Evolutionary conservation across 2,888 invertebrate genomes (phyloP).

Genomic region (Sipha maydis): DNA sequence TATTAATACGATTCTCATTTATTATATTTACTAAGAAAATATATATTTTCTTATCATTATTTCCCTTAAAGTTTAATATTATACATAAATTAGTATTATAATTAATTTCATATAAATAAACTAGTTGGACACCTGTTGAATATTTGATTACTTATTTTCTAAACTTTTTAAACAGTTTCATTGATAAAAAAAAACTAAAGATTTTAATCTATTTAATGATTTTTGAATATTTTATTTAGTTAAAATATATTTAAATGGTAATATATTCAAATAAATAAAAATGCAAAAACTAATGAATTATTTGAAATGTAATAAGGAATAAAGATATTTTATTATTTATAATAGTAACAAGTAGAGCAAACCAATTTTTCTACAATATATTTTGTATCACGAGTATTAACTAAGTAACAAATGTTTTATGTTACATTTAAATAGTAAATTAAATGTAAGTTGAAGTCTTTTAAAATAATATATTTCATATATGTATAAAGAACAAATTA

Average conservation of each 20-base stretch:
- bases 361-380: not conserved
- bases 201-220: too few species aligned
- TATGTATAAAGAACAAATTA: too few species aligned
- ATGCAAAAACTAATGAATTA: not conserved
- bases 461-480: not conserved
- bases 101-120: not conserved
- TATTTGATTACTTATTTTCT: too few species aligned
- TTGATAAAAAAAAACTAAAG: too few species aligned
- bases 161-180: too few species aligned
- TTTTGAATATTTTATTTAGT: too few species aligned
- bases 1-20: not conserved
- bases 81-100: not conserved
- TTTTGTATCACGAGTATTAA: not conserved
- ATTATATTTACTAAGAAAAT: not conserved
- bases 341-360: not conserved
- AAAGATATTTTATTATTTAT: slow-evolving; percentile 5
- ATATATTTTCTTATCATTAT: not conserved
- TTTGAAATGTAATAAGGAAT: not conserved
- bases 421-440: not conserved
- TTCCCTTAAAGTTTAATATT: not conserved
- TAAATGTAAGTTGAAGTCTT: not conserved
- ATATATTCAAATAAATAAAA: slow-evolving; percentile 20
- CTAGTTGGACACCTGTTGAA: too few species aligned
- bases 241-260: too few species aligned
- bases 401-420: not conserved